Base-by-base conservation (phyloP, 1,140 invertebrate species). In the Panagrolaimus sp. region DNA sequence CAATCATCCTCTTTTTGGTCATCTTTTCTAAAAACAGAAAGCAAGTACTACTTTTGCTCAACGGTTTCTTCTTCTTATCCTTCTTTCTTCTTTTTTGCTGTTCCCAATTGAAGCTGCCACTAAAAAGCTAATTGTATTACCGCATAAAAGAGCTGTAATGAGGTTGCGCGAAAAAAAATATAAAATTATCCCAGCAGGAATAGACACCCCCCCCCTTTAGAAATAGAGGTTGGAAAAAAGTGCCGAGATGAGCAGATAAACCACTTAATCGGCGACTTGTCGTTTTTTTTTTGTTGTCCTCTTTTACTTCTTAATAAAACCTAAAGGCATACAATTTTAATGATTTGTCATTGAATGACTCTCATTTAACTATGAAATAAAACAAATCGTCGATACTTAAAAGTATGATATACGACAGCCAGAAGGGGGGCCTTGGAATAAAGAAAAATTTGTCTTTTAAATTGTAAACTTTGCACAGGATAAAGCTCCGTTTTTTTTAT, bases 91-190 rank as follows among this genome's bases (percentile, higher is more conserved):
- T 38, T 38, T 38, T 38, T 38, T 38, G 2, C 2, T 7, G 2
- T 2, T 38, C 7, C 32, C 15, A 58, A 58, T 58, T 58, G 21
- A 58, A 26, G 52, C 52, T 28, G 52, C 52, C 28, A 26, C 28
- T 28, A 28, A 26, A 21, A 28, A 58, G 21, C 52, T 58, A 58
- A 58, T 58, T 58, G 52, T 26, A 58, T 58, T 58, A 58, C 52
- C 21, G 52, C 52, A 58, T 58, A 58, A 58, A 58, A 24, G 17
- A 21, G 52, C 52, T 58, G 52, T 58, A 58, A 58, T 58, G 52
- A 58, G 52, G 21, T 58, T 58, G 52, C 52, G 52, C 52, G 52
- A 58, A 58, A 38, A 38, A n/a, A 38, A 38, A 38, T 38, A 38
- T 38, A 38, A 38, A 58, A 58, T 58, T 58, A 58, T 28, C 28